Base-by-base conservation (phyloP, 2,113 vertebrate genomes). In the Ochotona princeps region DNA sequence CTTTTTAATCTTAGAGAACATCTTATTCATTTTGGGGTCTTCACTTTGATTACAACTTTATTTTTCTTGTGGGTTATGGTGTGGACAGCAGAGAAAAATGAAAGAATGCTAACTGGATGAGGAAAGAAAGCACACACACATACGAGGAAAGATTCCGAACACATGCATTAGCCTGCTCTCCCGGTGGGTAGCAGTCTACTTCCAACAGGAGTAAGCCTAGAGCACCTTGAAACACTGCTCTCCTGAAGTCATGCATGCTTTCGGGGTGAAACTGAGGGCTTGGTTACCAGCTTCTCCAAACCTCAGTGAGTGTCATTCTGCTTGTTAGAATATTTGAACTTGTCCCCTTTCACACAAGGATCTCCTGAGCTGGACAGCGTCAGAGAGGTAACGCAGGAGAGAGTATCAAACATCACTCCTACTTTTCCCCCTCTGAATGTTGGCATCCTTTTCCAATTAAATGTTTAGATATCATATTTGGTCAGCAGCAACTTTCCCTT, bases 381-480 rank as follows among this genome's bases (percentile, higher is more conserved):
- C 3, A 70, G 82, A 28, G 20, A 74, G 11, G 15, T 6, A 10
- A 47, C 6, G 23, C 18, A 6, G 12, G 18, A 35, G 1, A 14
- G 14, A 1, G 0, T 8, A 3, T 30, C 35, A 9, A 18, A 44
- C 1, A 11, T 63, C 18, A 9, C 11, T 90, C 28, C n/a, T 47
- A 8, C 18, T 85, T 81, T 8, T 79, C 15, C 21, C 38, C 18
- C 20, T 61, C 32, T 0, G 2, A 4, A 80, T 74, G 38, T 63
- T 15, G 70, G 66, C 65, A 75, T 87, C 28, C 26, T 88, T 88
- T 87, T 51, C 28, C 88, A 32, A 70, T 84, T 83, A 72, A 93
- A 70, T 80, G 65, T 60, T 79, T 80, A 79, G 12, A 79, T 51
- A 67, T 23, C 28, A 0, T 35, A 25, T 73, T 81, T 87, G n/a